Base-by-base conservation (phyloP, 2,797 vertebrate species). In the Clarias laeviceps region DNA sequence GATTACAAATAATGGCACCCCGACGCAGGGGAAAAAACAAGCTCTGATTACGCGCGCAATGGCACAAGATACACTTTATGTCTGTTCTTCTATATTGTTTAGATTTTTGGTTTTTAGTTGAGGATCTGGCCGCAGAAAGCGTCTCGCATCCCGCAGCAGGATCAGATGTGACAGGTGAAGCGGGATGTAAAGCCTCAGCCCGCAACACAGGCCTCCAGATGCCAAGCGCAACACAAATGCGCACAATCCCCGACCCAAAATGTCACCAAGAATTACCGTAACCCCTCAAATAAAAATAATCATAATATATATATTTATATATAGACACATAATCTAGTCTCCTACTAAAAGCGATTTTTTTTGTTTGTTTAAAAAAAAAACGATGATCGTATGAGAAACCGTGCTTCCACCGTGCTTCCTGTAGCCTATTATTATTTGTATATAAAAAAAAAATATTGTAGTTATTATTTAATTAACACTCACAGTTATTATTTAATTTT, bases 121-220 rank as follows among this genome's bases (percentile, higher is more conserved):
- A 59, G 81, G 84, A 87, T 88, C 68, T 90, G 91, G 91, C 91
- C 80, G 82, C 85, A 87, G 88, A 89, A 87, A 90, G 45, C 80
- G 32, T 74, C 86, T 78, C 86, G 74, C 66, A 85, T 82, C 89
- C 89, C 87, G 92, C 50, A 85, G 91, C 40, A 84, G 91, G 92
- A 94, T 95, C 91, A 93, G 89, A 93, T 90, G 90, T 94, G 93
- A 94, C 94, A 95, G 92, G 94, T 94, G 94, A 91, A 81, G 79
- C 62, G 79, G 79, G 62, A 81, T 81, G 62, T 81, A 66, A 81
- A 80, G 62, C 79, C 40, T 80, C 62, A 80, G 40, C 62, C 79
- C 78, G 69, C 45, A 82, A 69, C 57, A 27, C 37, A 81, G 84
- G 76, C 84, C 87, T 82, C 40, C 82, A 84, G 73, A 85, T 85